Evolutionary conservation across 2,113 vertebrate species (phyloP).

Genomic region (Varanus salvator): DNA sequence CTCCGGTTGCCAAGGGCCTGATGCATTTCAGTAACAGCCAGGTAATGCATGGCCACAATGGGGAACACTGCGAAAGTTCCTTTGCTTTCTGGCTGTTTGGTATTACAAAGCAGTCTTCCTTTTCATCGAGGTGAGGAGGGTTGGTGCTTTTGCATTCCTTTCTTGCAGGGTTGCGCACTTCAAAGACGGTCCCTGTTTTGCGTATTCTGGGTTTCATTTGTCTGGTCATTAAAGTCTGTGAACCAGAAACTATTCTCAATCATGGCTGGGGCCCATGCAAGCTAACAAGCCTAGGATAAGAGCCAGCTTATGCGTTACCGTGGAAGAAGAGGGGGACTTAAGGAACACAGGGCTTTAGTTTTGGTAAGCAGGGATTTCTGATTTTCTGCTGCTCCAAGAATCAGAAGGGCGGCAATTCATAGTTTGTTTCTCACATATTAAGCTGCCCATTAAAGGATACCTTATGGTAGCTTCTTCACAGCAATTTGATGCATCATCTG

Average conservation of each 20-base stretch:
- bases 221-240: background rate
- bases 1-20: conserved; percentile 15
- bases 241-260: background rate
- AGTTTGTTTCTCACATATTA: background rate
- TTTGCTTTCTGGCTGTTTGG: background rate
- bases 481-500: too few relatives aligned
- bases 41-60: background rate
- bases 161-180: background rate
- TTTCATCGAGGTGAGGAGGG: background rate
- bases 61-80: background rate
- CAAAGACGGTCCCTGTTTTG: background rate
- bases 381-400: background rate
- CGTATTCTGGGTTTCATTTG: background rate
- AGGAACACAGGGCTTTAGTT: background rate
- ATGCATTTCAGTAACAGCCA: conserved; percentile 3
- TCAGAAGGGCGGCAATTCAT: background rate
- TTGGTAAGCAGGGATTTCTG: background rate
- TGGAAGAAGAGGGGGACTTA: background rate
- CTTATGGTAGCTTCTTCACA: too few relatives aligned
- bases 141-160: background rate
- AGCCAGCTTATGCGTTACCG: background rate
- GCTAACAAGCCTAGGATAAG: background rate
- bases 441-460: background rate
- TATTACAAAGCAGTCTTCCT: background rate
- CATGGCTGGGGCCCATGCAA: background rate